These are phyloP conservation scores for Papilio polytes DNA, from an alignment of 1,140 invertebrate species.

Conservation along the genomic window DNA sequence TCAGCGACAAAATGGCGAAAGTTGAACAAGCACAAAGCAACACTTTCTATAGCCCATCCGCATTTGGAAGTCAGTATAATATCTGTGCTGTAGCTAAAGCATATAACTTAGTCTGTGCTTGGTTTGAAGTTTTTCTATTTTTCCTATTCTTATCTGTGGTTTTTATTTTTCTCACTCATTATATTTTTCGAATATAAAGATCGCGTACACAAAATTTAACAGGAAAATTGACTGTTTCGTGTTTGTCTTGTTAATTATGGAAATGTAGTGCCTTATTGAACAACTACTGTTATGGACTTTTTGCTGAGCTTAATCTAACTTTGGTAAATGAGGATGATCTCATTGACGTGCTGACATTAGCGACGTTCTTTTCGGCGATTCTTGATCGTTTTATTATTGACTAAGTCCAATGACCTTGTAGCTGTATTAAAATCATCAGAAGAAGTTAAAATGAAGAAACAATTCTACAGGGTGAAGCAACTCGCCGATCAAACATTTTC, in stretches of 20 bases:
- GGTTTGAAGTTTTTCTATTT: conserved; percentile 31
- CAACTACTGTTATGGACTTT: conserved; percentile 52
- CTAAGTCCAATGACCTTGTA: conserved; percentile 81
- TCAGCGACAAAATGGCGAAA: too few species aligned
- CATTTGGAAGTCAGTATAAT: not conserved
- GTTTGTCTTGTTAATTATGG: conserved; percentile 51
- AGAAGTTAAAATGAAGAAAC: conserved; percentile 90
- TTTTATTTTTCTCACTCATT: conserved; percentile 66
- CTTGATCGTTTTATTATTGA: conserved; percentile 80
- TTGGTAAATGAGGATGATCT: conserved; percentile 78
- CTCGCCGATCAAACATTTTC: conserved; percentile 95
- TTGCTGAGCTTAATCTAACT: conserved; percentile 52
- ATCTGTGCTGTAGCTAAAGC: too few species aligned
- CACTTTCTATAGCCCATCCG: too few species aligned
- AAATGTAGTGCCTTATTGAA: conserved; percentile 80
- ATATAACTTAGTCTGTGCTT: conserved; percentile 42
- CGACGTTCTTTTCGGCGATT: conserved; percentile 76
- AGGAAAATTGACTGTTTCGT: conserved; percentile 43
- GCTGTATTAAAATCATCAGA: conserved; percentile 63
- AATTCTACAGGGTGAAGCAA: conserved; percentile 94
- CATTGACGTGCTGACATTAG: conserved; percentile 81
- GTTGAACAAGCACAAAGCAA: too few species aligned
- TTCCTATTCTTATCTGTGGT: conserved; percentile 46
- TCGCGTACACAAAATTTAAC: conserved; percentile 43
- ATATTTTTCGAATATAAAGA: conserved; percentile 47